Percentiles rank a stretch among this genome's conserved stretches.
Conservation (phyloP, 2,888 invertebrate genomes). For the Eledona agricola region DNA sequence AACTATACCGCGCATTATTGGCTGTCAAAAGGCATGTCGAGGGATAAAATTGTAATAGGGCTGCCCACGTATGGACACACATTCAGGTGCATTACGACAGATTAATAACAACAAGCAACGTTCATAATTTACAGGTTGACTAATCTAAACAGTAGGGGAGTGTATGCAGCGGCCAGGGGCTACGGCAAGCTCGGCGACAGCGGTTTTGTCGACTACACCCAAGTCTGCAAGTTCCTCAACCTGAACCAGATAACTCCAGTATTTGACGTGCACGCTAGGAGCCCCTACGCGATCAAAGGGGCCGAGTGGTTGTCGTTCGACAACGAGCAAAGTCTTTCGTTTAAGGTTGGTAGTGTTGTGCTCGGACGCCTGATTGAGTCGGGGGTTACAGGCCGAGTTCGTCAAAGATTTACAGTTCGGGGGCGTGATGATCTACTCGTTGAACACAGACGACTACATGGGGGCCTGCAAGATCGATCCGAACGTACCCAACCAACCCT, state of each 20-base stretch:
- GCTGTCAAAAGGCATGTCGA: slow-evolving; percentile 77
- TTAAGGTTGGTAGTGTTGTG: slow-evolving; percentile 66
- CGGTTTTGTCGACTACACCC: slow-evolving; percentile 78
- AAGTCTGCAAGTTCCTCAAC: slow-evolving; percentile 73
- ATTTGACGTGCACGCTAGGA: slow-evolving; percentile 75
- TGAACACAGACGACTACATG: slow-evolving; percentile 82
- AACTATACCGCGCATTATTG: slow-evolving; percentile 86
- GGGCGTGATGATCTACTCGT: slow-evolving; percentile 85
- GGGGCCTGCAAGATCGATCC: slow-evolving; percentile 64
- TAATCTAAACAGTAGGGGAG: slow-evolving; percentile 71
- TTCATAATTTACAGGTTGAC: slow-evolving; percentile 64
- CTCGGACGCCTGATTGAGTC: slow-evolving; percentile 8
- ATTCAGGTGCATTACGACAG: slow-evolving; percentile 72
- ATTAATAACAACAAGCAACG: background rate
- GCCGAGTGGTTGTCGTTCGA: slow-evolving; percentile 88
- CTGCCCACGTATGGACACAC: slow-evolving; percentile 89
- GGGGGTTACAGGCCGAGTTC: slow-evolving; percentile 59
- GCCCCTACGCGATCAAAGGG: slow-evolving; percentile 77
- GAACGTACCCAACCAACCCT: slow-evolving; percentile 6
- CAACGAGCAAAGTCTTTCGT: slow-evolving; percentile 72
- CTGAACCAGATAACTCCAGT: slow-evolving; percentile 65
- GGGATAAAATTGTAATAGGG: slow-evolving; percentile 81
- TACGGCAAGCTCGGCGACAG: slow-evolving; percentile 71
- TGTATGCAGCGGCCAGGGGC: slow-evolving; percentile 77
- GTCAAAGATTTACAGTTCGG: slow-evolving; percentile 72